Conservation (phyloP, 1,140 invertebrate genomes). For the Hormaphis cornu region DNA sequence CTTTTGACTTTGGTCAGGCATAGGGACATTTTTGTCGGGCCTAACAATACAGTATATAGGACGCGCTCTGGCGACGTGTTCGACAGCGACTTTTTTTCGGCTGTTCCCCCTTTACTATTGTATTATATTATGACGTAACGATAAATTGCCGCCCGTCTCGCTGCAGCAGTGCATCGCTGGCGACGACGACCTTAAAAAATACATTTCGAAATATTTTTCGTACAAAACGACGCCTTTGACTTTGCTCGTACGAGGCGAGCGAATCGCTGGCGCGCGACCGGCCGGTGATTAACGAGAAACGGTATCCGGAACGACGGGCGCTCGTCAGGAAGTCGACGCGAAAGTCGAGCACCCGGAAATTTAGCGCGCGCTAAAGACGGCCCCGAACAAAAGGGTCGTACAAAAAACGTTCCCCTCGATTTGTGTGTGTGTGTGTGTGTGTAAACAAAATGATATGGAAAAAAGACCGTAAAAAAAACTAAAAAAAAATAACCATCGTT, state of each 20-base stretch:
- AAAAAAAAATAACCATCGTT: conserved; percentile 9
- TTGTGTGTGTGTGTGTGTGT: too few relatives aligned
- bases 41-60: too few relatives aligned
- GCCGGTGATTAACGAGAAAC: conserved; percentile 24
- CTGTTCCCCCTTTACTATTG: too few relatives aligned
- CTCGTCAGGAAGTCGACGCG: conserved; percentile 29
- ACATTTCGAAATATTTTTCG: neutral
- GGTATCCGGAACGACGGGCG: conserved; percentile 24
- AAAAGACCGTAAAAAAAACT: neutral
- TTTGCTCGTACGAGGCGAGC: neutral
- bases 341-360: conserved; percentile 31
- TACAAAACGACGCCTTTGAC: conserved; percentile 7
- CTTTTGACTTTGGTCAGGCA: too few relatives aligned
- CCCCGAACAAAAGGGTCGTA: conserved; percentile 29
- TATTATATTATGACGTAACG: neutral
- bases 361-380: conserved; percentile 29
- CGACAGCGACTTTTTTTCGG: too few relatives aligned
- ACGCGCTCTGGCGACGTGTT: too few relatives aligned
- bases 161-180: neutral
- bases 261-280: neutral
- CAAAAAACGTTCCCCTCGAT: conserved; percentile 31
- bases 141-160: neutral
- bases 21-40: too few relatives aligned
- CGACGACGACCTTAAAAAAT: neutral
- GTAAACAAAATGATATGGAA: conserved; percentile 29